Conservation (phyloP, 2,113 vertebrate genomes). For the Toxostoma redivivum region DNA sequence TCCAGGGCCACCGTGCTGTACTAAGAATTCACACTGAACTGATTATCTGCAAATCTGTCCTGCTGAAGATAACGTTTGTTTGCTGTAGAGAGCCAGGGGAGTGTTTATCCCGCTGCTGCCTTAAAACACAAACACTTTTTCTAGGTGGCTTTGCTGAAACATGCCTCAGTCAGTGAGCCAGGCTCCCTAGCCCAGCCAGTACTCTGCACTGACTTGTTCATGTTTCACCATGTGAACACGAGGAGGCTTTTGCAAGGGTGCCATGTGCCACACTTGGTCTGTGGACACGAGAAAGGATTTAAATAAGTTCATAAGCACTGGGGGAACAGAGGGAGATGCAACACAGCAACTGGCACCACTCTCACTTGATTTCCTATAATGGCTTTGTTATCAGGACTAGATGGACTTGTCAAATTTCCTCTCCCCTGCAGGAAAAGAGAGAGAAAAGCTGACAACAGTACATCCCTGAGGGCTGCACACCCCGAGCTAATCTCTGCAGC, state of each 20-base stretch:
- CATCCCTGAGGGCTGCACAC: not conserved
- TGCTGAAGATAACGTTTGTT: not conserved
- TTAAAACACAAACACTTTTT: not conserved
- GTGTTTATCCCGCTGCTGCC: not conserved
- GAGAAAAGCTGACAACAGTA: not conserved
- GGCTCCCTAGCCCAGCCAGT: not conserved
- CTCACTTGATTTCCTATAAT: not conserved
- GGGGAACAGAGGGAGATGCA: not conserved
- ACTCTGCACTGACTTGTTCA: not conserved
- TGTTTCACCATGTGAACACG: not conserved
- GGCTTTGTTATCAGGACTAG: constrained; percentile 3
- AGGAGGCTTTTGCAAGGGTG: not conserved
- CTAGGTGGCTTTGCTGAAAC: not conserved
- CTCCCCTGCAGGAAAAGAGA: not conserved
- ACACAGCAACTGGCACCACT: not conserved
- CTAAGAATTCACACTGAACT: not conserved
- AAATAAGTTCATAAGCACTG: not conserved
- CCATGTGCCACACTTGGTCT: not conserved
- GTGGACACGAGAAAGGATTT: not conserved
- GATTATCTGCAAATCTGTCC: not conserved
- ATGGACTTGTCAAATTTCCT: constrained; percentile 12
- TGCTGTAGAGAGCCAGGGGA: not conserved
- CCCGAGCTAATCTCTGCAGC: not conserved
- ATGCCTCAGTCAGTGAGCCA: not conserved
- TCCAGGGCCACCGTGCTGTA: not conserved